A percentile compares a stretch with the other conserved stretches of the same genome.
Evolutionary conservation across 1,140 invertebrate species (phyloP).

Genomic region (Habropoda laboriosa): DNA sequence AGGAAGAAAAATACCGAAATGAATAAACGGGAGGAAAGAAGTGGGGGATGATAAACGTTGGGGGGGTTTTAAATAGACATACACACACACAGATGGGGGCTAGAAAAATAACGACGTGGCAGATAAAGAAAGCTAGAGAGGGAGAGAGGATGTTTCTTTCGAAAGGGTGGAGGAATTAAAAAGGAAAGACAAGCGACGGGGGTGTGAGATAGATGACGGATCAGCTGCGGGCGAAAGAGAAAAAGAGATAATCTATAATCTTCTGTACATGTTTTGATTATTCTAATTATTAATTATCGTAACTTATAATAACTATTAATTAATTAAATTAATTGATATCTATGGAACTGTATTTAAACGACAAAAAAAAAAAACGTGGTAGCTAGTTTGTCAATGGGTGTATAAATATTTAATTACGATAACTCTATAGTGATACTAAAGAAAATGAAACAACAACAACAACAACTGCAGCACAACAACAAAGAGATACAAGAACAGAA

Average conservation of each 20-base stretch:
- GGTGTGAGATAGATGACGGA: conserved; percentile 8
- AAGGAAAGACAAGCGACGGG: neutral
- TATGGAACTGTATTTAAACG: conserved; percentile 79
- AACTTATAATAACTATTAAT: conserved; percentile 79
- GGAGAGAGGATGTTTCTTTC: neutral
- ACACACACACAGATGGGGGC: neutral
- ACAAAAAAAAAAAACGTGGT: conserved; percentile 75
- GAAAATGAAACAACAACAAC: conserved; percentile 29
- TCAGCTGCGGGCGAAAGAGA: conserved; percentile 37
- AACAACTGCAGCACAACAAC: neutral
- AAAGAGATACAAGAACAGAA: conserved; percentile 46
- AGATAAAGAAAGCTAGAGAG: too few relatives aligned
- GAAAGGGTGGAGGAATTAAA: neutral
- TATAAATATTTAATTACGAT: conserved; percentile 81
- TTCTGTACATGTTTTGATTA: conserved; percentile 81
- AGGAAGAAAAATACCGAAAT: conserved; percentile 29
- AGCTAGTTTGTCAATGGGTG: conserved; percentile 80
- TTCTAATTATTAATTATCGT: conserved; percentile 80
- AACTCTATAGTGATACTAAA: conserved; percentile 71
- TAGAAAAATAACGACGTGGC: conserved; percentile 4
- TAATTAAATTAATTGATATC: conserved; percentile 80
- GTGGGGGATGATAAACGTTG: conserved; percentile 19
- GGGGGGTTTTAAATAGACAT: conserved; percentile 20
- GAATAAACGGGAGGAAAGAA: conserved; percentile 20
- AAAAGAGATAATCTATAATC: conserved; percentile 76